Conservation (phyloP, 2,888 invertebrate species). For the Neocrepidodera transversa region DNA sequence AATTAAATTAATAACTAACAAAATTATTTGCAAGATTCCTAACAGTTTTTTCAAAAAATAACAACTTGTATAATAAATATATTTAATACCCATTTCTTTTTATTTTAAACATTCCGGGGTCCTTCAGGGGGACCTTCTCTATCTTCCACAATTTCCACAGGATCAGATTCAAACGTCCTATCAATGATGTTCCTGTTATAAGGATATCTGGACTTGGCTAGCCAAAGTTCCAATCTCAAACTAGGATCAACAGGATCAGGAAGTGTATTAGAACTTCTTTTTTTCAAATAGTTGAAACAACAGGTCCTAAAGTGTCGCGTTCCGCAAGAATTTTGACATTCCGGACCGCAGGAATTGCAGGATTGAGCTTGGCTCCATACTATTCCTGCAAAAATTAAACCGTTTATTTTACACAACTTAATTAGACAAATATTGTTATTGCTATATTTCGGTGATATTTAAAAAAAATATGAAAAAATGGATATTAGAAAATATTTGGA, state of each 20-base stretch:
- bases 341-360: conserved; percentile 73
- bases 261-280: conserved; percentile 60
- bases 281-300: conserved; percentile 75
- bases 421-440: too few species aligned
- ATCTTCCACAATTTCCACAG: not conserved
- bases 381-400: conserved; percentile 55
- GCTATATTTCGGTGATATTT: too few species aligned
- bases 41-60: too few species aligned
- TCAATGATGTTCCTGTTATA: conserved; percentile 42
- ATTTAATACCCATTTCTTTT: too few species aligned
- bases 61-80: too few species aligned
- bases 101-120: not conserved
- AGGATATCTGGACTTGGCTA: conserved; percentile 53
- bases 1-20: too few species aligned
- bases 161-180: conserved; percentile 1
- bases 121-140: not conserved
- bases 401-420: conserved; percentile 1
- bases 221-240: conserved; percentile 55
- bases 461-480: too few species aligned
- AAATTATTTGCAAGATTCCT: too few species aligned
- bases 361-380: conserved; percentile 66
- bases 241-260: conserved; percentile 53
- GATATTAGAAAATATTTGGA: too few species aligned
- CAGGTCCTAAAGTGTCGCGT: conserved; percentile 74
- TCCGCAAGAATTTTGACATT: conserved; percentile 72